Conservation (phyloP, 2,888 invertebrate species). For the Perdita meconis region DNA sequence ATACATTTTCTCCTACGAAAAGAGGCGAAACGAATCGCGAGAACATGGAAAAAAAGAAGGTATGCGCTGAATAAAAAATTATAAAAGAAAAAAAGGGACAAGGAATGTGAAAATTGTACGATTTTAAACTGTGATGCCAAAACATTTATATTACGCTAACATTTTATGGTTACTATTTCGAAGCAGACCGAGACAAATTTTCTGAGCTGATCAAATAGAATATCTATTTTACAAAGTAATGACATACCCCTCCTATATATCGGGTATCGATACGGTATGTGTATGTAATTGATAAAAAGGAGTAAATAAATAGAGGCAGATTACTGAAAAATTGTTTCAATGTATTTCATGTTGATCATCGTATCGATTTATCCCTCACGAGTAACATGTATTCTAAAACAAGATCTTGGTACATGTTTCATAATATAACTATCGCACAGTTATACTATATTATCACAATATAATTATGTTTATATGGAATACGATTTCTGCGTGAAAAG, state of each 20-base stretch:
- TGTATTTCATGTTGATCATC: conserved; percentile 59
- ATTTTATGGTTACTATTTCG: conserved; percentile 69
- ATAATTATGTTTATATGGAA: conserved; percentile 79
- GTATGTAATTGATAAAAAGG: conserved; percentile 72
- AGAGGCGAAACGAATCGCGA: conserved; percentile 31
- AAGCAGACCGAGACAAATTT: conserved; percentile 60
- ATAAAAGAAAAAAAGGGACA: conserved; percentile 13
- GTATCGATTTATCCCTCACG: conserved; percentile 52
- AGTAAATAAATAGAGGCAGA: conserved; percentile 69
- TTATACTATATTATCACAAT: conserved; percentile 81
- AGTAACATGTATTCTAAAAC: conserved; percentile 52
- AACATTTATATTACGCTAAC: conserved; percentile 70
- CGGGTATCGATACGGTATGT: conserved; percentile 72
- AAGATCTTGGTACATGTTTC: conserved; percentile 51
- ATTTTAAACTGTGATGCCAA: conserved; percentile 74
- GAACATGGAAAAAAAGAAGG: conserved; percentile 22
- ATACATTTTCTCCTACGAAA: conserved; percentile 65
- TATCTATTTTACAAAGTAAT: conserved; percentile 76
- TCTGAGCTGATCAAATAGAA: conserved; percentile 69
- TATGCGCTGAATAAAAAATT: conserved; percentile 32
- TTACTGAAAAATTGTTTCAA: conserved; percentile 62
- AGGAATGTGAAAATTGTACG: conserved; percentile 54
- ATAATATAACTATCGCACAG: conserved; percentile 62
- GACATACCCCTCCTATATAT: conserved; percentile 74
- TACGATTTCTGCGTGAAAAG: conserved; percentile 71